Base-by-base conservation (phyloP, 2,797 vertebrate genomes). In the Dryobates pubescens region DNA sequence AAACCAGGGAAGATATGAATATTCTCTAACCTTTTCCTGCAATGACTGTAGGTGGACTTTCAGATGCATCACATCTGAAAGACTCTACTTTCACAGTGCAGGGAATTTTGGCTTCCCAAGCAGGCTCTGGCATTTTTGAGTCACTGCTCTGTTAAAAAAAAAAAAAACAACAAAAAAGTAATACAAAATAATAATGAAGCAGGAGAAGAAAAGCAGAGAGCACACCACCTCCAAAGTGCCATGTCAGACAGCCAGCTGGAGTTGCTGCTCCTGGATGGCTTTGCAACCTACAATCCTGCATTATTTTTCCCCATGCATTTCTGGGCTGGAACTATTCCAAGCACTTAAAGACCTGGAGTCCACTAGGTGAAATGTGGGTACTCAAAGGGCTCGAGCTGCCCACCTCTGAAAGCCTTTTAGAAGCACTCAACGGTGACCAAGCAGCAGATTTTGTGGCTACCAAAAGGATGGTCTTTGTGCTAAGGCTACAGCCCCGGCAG, bases 21-120 rank as follows among this genome's bases (percentile, higher is more conserved):
- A 94, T 75, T 65, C 67, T 87, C 88, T 88, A 90, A 83, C 80
- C 90, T 94, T 91, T 93, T 85, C 79, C 63, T 73, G 67, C 64
- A 93, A 63, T 0, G 9, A 75, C 57, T 75, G 88, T 94, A 94
- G 96, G 93, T 94, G 94, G 94, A 83, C 49, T 78, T 82, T 70
- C 73, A 51, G 49, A 51, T 93, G 92, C 84, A 79, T 86, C 53
- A 67, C 54, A 80, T 92, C 82, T 67, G 69, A 90, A 93, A 68
- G 70, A 73, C 15, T 65, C 70, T 74, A 26, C 71, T 86, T 94
- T 78, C 57, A 61, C 12, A 86, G 30, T 22, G 32, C 70, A 94
- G 65, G 62, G 51, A 90, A 85, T 92, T 17, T 49, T 82, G 76
- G 59, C 38, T 90, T 90, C 87, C 83, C 92, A 84, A 82, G 65